Evolutionary conservation across 2,797 vertebrate genomes (phyloP), one percentile per base, ranked within the genome.

Genomic region (Aplochiton taeniatus): DNA sequence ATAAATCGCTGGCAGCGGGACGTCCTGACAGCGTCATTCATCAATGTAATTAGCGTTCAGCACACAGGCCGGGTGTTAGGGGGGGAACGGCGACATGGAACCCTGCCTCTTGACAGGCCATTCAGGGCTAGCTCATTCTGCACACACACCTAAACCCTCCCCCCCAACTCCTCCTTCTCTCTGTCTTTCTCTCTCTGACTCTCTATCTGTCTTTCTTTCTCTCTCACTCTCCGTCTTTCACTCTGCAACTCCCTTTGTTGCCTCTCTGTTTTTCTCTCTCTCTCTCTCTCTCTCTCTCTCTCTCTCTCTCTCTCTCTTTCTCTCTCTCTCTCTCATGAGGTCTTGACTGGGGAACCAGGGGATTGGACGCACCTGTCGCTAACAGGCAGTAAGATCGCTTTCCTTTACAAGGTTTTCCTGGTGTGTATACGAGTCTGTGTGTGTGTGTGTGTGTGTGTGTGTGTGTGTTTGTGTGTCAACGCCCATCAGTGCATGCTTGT

Each of bases 21-120:
- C 73, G 58, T 17, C 10, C 60, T 79, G 81, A 83, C 85, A 78
- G 74, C 53, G 65, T 56, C 84, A 92, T 93, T 91, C 76, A 88
- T 93, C 91, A 92, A 68, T 83, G 86, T 93, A 92, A 94, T 94
- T 92, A 92, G 85, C 86, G 71, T 85, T 83, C 54, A 68, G 77
- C 80, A 77, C 81, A 82, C 78, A 75, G 88, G 87, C 85, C 82
- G 68, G 70, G 80, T 81, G 88, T 88, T 87, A 78, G 50, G 73
- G 85, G 42, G 52, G 57, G 58, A 61, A 63, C 51, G 56, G 61
- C 54, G 63, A 88, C 87, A 88, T 82, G 83, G 84, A 81, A 87
- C 83, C 78, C 78, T 84, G 86, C 74, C 79, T 73, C 73, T 74
- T 85, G 88, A 87, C 84, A 85, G 83, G 81, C 74, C 66, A 84